Evolutionary conservation across 2,113 vertebrate genomes (phyloP).

Genomic region (Chauna torquata): DNA sequence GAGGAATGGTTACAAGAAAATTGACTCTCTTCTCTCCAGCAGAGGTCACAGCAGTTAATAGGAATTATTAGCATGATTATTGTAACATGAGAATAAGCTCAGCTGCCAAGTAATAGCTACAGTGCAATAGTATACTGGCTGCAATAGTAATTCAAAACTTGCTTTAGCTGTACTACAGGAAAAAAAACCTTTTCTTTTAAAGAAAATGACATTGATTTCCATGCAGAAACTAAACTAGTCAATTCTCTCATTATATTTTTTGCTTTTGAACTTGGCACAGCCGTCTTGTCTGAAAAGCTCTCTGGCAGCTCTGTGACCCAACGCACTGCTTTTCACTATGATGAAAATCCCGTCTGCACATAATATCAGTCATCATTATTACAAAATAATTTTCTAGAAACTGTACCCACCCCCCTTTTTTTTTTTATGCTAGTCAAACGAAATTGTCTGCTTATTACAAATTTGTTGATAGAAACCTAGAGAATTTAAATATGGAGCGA

Average conservation of each 20-base stretch:
- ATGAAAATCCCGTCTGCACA: not conserved
- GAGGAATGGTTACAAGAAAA: not conserved
- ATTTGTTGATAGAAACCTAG: not conserved
- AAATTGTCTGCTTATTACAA: not conserved
- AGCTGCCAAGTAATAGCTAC: not conserved
- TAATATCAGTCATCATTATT: not conserved
- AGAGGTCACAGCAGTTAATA: conserved; percentile 41
- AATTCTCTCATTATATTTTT: not conserved
- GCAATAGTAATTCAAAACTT: not conserved
- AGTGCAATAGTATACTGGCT: not conserved
- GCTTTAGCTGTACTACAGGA: not conserved
- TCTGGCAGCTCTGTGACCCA: not conserved
- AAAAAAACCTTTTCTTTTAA: not conserved
- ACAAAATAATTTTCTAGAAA: not conserved
- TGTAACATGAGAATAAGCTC: not conserved
- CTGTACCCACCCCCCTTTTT: accelerated
- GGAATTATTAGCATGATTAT: conserved; percentile 38
- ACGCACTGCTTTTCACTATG: not conserved
- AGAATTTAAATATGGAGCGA: not conserved
- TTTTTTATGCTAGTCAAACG: not conserved
- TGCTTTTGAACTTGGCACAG: not conserved
- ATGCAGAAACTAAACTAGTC: not conserved
- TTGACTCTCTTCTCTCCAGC: not conserved
- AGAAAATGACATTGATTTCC: not conserved
- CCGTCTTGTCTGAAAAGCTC: not conserved